Evolutionary conservation across 2,113 vertebrate genomes (phyloP).

Genomic region (Craseonycteris thonglongyai): DNA sequence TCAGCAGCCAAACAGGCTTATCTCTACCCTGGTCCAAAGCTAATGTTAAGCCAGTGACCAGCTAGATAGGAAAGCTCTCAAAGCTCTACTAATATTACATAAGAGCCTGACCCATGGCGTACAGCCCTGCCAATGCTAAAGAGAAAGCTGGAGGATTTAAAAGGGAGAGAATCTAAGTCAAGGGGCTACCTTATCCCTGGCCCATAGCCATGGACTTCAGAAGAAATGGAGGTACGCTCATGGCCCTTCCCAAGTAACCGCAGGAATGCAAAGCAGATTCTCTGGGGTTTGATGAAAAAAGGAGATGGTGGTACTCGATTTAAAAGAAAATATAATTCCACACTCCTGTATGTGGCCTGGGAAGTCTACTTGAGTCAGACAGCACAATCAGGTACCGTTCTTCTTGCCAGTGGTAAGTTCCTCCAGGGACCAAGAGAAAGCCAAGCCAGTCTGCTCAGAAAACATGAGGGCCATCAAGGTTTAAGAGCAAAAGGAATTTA

Average conservation of each 20-base stretch:
- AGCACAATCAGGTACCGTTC: not conserved
- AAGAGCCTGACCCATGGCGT: not conserved
- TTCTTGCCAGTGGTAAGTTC: not conserved
- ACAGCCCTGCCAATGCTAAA: not conserved
- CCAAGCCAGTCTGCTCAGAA: not conserved
- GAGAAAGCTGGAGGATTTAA: not conserved
- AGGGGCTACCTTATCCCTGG: not conserved
- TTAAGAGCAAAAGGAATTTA: not conserved
- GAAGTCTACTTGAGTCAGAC: not conserved
- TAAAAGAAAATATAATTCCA: not conserved
- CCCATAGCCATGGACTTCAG: not conserved
- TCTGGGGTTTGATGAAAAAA: not conserved
- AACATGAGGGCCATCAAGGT: not conserved
- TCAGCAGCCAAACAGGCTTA: slow-evolving; percentile 55
- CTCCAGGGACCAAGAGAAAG: not conserved
- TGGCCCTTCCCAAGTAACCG: not conserved
- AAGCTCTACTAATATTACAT: slow-evolving; percentile 2
- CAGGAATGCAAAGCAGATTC: not conserved
- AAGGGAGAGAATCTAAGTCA: not conserved
- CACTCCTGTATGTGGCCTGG: not conserved
- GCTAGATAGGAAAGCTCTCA: slow-evolving; percentile 46
- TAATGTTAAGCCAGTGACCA: slow-evolving; percentile 56
- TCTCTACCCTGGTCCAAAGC: slow-evolving; percentile 47
- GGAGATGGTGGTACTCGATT: not conserved
- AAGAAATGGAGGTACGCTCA: not conserved